Evolutionary conservation across 53 echinoderm and acorn worm species (phyloP).

Genomic region (Antedon mediterranea): DNA sequence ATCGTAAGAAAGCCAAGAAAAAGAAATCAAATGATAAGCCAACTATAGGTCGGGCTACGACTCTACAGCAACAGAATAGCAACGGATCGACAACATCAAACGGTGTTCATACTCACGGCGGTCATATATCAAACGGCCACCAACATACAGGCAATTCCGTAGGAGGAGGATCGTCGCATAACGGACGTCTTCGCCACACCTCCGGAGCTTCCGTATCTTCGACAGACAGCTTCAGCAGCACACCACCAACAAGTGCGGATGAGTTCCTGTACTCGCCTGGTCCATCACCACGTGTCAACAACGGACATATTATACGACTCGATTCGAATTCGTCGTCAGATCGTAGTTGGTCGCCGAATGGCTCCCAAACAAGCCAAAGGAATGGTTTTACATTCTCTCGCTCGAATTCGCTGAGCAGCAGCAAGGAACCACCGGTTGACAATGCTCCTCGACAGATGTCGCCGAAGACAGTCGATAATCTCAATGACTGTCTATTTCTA

Average conservation of each 20-base stretch:
- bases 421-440: slow-evolving; percentile 9
- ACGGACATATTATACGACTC: background rate
- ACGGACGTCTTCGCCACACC: slow-evolving; percentile 62
- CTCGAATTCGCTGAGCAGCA: background rate
- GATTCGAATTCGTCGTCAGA: background rate
- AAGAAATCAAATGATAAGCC: slow-evolving; percentile 94
- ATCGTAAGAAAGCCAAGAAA: slow-evolving; percentile 43
- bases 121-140: background rate
- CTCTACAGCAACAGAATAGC: slow-evolving; percentile 20
- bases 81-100: slow-evolving; percentile 17
- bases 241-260: slow-evolving; percentile 13
- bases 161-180: slow-evolving; percentile 14
- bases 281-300: background rate
- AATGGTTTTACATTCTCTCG: background rate
- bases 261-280: background rate
- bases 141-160: slow-evolving; percentile 6
- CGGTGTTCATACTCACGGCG: background rate
- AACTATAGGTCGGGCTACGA: slow-evolving; percentile 87
- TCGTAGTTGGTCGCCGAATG: background rate
- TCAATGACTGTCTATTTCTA: slow-evolving; percentile 32
- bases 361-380: background rate
- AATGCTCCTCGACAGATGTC: background rate
- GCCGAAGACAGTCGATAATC: slow-evolving; percentile 2
- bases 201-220: slow-evolving; percentile 64
- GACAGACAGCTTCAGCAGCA: slow-evolving; percentile 16